Base-by-base conservation (phyloP, 2,888 invertebrate genomes). In the Bimastos eiseni region DNA sequence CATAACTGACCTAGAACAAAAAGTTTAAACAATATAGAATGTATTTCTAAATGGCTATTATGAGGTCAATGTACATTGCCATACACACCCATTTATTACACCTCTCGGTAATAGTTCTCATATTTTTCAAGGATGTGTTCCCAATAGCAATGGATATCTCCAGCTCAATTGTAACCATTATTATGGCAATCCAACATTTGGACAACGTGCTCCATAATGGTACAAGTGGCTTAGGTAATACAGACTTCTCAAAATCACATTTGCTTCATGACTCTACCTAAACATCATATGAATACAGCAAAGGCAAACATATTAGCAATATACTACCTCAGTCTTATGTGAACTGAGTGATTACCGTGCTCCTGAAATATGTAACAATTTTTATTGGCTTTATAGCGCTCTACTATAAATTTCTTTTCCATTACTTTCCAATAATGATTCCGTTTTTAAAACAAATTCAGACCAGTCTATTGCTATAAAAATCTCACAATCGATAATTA, bases 1-100 rank as follows among this genome's bases (percentile, higher is more conserved):
- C 89, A 41, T 41, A 89, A 41, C 19, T 89, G 33, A 41, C 34
- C 89, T 89, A 38, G 19, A 89, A 41, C 70, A 70, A n/a, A 70
- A 70, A n/a, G 70, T 30, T n/a, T n/a, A n/a, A 70, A n/a, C n/a
- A 70, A 70, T 70, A n/a, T n/a, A 70, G 4, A 49, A 49, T 19
- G 1, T 13, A 13, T 70, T 70, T n/a, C 13, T 70, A n/a, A 70
- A 70, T n/a, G 8, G n/a, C 4, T 19, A 13, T 30, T 70, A n/a
- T 70, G n/a, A 70, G n/a, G 70, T 21, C 49, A 49, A 41, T 1
- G 49, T 70, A 70, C 5, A 70, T 8, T 8, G 1, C 0, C 8
- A n/a, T 8, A 30, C 5, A 11, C n/a, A n/a, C 70, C 24, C 49
- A 49, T 24, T 17, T 70, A 70, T 70, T 70, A 70, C 70, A 70